Conservation (phyloP, 2,888 invertebrate genomes). For the Eurytoma adleriae region DNA sequence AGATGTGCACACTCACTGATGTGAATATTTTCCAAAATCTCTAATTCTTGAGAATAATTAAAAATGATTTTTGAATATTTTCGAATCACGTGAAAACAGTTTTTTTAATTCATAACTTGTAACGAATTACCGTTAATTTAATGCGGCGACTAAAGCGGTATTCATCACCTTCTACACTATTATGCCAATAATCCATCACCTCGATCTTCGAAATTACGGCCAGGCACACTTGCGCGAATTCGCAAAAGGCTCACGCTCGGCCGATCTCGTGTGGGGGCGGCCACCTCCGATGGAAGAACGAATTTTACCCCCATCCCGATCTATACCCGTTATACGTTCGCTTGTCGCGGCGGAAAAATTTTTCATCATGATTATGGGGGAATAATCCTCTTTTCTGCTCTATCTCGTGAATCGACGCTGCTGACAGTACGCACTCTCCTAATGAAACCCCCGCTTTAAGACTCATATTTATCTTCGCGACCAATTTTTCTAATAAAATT, state of each 20-base stretch:
- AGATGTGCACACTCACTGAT: too few species aligned
- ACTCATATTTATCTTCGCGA: constrained; percentile 5
- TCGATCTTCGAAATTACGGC: background rate
- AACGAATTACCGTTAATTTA: too few species aligned
- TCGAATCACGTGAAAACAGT: too few species aligned
- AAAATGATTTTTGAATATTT: too few species aligned
- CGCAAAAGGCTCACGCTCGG: background rate
- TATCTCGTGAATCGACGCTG: constrained; percentile 38
- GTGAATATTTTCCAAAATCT: too few species aligned
- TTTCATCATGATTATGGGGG: constrained; percentile 44
- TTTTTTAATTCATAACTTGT: too few species aligned
- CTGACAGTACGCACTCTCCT: constrained; percentile 6
- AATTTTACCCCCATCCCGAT: background rate
- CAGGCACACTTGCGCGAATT: background rate
- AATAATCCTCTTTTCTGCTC: constrained; percentile 39
- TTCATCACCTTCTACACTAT: constrained; percentile 3
- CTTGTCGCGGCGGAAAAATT: constrained; percentile 27
- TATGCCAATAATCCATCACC: constrained; percentile 20
- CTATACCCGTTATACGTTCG: background rate
- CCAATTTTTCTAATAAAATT: background rate
- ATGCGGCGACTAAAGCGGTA: background rate
- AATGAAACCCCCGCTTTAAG: constrained; percentile 50
- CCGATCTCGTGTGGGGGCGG: too few species aligned
- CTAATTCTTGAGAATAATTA: too few species aligned
- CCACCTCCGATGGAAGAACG: too few species aligned